These are phyloP conservation scores for Piliocolobus tephrosceles DNA, from an alignment of 2,113 vertebrate genomes.

Conservation along the genomic window DNA sequence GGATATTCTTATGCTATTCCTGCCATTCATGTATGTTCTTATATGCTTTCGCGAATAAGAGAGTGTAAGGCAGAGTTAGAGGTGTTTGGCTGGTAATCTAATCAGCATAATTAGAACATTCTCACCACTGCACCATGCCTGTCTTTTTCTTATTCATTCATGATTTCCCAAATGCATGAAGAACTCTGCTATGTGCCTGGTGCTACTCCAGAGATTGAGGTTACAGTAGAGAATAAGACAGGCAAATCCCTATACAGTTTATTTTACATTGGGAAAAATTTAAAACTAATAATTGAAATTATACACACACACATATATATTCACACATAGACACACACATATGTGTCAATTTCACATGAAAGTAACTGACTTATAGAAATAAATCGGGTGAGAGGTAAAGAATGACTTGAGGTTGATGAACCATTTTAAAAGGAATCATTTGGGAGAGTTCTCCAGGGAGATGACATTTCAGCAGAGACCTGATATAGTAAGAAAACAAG, in stretches of 20 bases:
- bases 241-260: background rate
- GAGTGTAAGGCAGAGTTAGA: background rate
- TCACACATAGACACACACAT: background rate
- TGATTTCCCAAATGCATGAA: background rate
- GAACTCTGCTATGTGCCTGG: background rate
- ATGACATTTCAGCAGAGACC: background rate
- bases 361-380: background rate
- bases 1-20: background rate
- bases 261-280: background rate
- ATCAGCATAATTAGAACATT: background rate
- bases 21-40: background rate
- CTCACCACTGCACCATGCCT: fast-evolving
- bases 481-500: background rate
- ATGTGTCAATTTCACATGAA: background rate
- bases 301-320: background rate
- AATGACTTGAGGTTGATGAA: background rate
- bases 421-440: background rate
- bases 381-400: background rate
- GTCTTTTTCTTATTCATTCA: background rate
- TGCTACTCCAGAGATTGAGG: background rate
- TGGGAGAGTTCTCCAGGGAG: background rate
- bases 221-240: background rate
- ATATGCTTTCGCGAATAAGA: background rate
- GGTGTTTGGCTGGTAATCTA: background rate
- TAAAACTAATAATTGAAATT: background rate